A percentile compares a stretch with the other conserved stretches of the same genome.
Evolutionary conservation across 2,113 vertebrate genomes (phyloP).

Genomic region (Rhegmatorhina hoffmannsi): DNA sequence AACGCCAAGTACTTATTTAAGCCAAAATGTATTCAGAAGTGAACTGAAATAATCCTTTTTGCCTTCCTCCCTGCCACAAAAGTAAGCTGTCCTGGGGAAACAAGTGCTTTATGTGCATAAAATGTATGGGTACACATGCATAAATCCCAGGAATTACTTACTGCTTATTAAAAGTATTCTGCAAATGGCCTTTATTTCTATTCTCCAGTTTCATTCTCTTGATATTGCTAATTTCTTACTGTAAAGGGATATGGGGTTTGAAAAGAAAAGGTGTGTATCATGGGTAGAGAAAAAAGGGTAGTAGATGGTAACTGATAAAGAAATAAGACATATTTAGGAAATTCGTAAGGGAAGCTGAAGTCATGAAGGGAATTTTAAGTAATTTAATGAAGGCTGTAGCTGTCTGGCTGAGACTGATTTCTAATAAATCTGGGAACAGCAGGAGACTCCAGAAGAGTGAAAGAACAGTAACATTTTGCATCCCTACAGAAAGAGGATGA

Average conservation of each 20-base stretch:
- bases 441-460: background rate
- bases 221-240: slow-evolving; percentile 10
- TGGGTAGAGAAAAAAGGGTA: background rate
- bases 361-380: background rate
- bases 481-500: background rate
- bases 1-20: slow-evolving; percentile 58
- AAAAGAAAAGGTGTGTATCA: slow-evolving; percentile 14
- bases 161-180: background rate
- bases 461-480: background rate
- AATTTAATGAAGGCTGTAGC: background rate
- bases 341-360: background rate
- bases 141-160: background rate
- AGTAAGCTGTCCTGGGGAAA: background rate
- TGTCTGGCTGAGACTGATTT: background rate
- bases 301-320: slow-evolving; percentile 1
- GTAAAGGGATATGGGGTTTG: background rate
- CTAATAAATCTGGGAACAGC: background rate
- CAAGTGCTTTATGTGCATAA: background rate
- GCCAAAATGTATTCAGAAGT: slow-evolving; percentile 22
- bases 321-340: slow-evolving; percentile 23
- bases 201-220: background rate
- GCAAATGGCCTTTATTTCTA: background rate
- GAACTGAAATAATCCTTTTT: slow-evolving; percentile 33
- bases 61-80: background rate
- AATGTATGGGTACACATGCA: background rate